Evolutionary conservation across 1,140 invertebrate species (phyloP).

Genomic region (Drosophila tsacasi): DNA sequence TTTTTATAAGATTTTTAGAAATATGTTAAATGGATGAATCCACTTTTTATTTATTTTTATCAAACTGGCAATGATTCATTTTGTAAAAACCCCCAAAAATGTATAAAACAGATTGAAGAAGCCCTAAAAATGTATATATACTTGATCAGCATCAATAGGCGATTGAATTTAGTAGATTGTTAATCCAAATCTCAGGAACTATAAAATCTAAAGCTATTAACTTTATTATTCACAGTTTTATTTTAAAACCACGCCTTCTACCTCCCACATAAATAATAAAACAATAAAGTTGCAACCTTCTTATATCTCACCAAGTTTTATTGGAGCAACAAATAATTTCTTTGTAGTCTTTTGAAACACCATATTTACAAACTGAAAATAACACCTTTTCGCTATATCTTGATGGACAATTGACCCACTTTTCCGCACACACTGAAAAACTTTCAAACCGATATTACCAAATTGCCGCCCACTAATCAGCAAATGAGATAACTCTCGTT

Average conservation of each 20-base stretch:
- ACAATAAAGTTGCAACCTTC: not conserved
- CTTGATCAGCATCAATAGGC: not conserved
- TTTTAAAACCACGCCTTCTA: not conserved
- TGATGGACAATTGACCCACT: constrained; percentile 49
- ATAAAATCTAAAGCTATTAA: not conserved
- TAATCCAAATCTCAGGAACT: not conserved
- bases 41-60: not conserved
- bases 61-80: constrained; percentile 1
- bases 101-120: too few species aligned
- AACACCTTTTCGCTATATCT: constrained; percentile 6
- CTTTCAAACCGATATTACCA: constrained; percentile 24
- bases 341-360: constrained; percentile 4
- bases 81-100: not conserved
- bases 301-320: not conserved
- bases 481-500: constrained; percentile 45
- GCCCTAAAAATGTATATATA: not conserved
- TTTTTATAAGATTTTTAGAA: not conserved
- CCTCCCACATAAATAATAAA: not conserved
- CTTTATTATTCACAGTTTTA: not conserved
- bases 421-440: not conserved
- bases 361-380: constrained; percentile 13
- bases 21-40: constrained; percentile 14
- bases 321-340: not conserved
- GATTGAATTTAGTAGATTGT: not conserved
- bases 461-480: constrained; percentile 41